Evolutionary conservation across 1,140 invertebrate species (phyloP).

Genomic region (Apis dorsata): DNA sequence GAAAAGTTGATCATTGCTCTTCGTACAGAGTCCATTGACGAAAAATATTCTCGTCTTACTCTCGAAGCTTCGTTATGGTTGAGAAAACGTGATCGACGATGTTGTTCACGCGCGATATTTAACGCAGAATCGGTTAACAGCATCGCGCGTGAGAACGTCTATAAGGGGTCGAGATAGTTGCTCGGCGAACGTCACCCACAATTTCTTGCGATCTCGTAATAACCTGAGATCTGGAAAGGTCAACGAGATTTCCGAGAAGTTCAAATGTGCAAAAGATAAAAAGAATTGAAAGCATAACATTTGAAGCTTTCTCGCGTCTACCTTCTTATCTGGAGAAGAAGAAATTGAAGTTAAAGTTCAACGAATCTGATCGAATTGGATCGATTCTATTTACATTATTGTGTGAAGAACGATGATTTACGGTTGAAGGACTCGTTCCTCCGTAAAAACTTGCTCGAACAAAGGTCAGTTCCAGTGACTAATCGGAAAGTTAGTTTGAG

Average conservation of each 20-base stretch:
- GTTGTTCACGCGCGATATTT: conserved; percentile 23
- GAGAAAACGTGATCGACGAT: background rate
- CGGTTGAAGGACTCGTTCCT: no score
- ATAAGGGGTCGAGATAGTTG: background rate
- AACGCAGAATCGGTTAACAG: background rate
- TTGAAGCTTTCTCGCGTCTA: background rate
- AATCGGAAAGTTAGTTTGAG: no score
- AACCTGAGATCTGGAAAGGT: conserved; percentile 1
- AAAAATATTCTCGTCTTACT: no score
- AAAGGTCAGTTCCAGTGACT: no score
- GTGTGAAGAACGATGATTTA: no score
- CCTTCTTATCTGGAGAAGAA: no score
- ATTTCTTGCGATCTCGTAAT: conserved; percentile 5
- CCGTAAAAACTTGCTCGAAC: no score
- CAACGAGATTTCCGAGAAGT: conserved; percentile 3
- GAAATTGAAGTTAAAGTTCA: background rate
- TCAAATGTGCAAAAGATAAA: no score
- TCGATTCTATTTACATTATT: background rate
- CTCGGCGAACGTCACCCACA: background rate
- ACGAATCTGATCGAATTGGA: background rate
- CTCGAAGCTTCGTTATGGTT: background rate
- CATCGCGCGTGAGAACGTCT: conserved; percentile 13
- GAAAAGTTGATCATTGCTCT: no score
- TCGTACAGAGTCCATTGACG: no score
- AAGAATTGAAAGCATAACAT: background rate